Conservation (phyloP, 1,140 invertebrate genomes). For the Marisa cornuarietis region DNA sequence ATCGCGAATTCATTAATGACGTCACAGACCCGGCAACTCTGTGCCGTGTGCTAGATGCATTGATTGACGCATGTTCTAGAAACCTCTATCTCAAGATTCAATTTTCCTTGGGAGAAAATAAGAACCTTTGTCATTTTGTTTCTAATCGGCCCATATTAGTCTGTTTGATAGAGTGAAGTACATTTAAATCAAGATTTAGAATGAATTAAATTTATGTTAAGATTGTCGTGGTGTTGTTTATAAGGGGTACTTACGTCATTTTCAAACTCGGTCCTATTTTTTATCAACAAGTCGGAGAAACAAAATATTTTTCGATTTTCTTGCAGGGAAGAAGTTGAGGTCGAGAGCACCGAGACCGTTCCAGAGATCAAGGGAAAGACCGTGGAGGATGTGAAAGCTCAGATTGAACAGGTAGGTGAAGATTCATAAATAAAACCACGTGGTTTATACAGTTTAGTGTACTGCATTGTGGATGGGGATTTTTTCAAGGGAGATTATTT, state of each 20-base stretch:
- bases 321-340: constrained; percentile 38
- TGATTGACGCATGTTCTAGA: not conserved
- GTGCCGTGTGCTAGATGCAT: too few species aligned
- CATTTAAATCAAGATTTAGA: constrained; percentile 13
- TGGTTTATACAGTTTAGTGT: not conserved
- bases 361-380: constrained; percentile 38
- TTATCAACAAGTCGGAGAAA: not conserved
- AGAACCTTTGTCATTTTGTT: too few species aligned
- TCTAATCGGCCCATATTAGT: too few species aligned
- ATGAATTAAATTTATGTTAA: constrained; percentile 24
- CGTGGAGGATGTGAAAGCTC: constrained; percentile 40
- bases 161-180: too few species aligned
- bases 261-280: not conserved
- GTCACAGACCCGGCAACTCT: too few species aligned
- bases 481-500: too few species aligned
- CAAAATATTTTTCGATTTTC: not conserved
- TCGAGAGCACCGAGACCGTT: constrained; percentile 34
- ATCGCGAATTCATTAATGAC: too few species aligned
- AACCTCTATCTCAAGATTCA: not conserved
- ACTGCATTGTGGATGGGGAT: too few species aligned
- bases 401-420: constrained; percentile 29
- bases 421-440: not conserved
- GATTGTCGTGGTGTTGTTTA: not conserved
- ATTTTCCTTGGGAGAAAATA: constrained; percentile 9
- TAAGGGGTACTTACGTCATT: not conserved